These are phyloP conservation scores for Omphaloscelis lunosa DNA, from an alignment of 2,888 invertebrate genomes.

Conservation along the genomic window DNA sequence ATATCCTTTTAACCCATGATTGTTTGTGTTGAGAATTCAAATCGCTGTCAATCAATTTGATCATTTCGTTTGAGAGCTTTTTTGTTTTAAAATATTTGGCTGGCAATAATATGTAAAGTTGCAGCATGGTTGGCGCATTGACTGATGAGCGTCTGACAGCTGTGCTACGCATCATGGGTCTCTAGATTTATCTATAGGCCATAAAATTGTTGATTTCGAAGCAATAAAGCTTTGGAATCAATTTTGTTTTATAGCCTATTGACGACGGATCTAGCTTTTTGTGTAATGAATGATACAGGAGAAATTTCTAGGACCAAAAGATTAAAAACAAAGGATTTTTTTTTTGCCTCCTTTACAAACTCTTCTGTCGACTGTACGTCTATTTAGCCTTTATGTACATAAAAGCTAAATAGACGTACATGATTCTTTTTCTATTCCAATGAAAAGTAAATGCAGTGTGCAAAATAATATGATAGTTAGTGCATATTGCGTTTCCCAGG, in stretches of 20 bases:
- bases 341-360: not conserved
- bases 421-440: slow-evolving; percentile 36
- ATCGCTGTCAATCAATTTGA: too few relatives aligned
- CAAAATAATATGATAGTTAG: slow-evolving; percentile 50
- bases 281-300: not conserved
- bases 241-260: not conserved
- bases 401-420: too few relatives aligned
- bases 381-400: not conserved
- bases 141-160: not conserved
- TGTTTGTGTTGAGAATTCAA: too few relatives aligned
- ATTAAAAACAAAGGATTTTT: not conserved
- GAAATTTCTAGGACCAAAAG: not conserved
- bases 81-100: too few relatives aligned
- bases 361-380: not conserved
- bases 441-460: slow-evolving; percentile 47
- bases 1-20: too few relatives aligned
- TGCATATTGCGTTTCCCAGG: slow-evolving; percentile 44
- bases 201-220: too few relatives aligned
- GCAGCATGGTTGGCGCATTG: not conserved
- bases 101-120: not conserved
- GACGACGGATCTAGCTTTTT: not conserved
- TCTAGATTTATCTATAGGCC: too few relatives aligned
- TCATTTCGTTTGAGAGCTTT: too few relatives aligned
- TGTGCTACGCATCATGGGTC: too few relatives aligned
- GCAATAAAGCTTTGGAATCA: not conserved